Conservation (phyloP, 2,797 vertebrate species). For the Clarias laeviceps region DNA sequence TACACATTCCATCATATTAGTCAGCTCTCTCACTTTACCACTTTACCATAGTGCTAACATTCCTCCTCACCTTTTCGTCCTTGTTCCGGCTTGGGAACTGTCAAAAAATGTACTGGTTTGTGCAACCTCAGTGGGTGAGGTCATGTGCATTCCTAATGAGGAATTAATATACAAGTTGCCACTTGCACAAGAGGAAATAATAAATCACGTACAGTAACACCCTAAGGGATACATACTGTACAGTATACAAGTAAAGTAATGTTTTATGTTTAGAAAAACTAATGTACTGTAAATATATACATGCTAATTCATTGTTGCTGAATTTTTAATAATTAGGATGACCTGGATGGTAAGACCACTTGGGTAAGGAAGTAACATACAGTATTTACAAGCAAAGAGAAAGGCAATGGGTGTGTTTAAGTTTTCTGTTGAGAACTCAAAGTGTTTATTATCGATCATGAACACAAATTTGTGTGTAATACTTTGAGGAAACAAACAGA, state of each 20-base stretch:
- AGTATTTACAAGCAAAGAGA: neutral
- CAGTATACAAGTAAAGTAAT: no score
- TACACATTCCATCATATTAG: no score
- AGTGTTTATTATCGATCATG: neutral
- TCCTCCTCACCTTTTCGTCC: neutral
- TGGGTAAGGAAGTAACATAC: no score
- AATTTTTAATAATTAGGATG: neutral
- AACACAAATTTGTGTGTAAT: slow-evolving; percentile 30
- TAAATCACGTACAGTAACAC: no score
- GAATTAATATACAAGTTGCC: no score
- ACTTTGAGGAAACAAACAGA: slow-evolving; percentile 50
- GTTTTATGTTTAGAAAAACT: no score
- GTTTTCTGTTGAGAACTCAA: neutral
- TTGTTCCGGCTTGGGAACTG: neutral
- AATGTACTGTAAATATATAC: neutral
- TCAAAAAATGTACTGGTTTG: neutral
- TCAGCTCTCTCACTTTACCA: no score
- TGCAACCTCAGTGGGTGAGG: neutral
- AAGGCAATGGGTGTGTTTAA: neutral
- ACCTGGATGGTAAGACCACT: neutral
- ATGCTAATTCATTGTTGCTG: neutral
- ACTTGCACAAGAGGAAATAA: no score
- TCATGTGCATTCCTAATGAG: no score
- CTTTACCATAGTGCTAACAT: no score
- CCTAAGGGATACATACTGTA: no score